These are phyloP conservation scores for Neotragus moschatus DNA, from an alignment of 2,113 vertebrate species.

Conservation along the genomic window DNA sequence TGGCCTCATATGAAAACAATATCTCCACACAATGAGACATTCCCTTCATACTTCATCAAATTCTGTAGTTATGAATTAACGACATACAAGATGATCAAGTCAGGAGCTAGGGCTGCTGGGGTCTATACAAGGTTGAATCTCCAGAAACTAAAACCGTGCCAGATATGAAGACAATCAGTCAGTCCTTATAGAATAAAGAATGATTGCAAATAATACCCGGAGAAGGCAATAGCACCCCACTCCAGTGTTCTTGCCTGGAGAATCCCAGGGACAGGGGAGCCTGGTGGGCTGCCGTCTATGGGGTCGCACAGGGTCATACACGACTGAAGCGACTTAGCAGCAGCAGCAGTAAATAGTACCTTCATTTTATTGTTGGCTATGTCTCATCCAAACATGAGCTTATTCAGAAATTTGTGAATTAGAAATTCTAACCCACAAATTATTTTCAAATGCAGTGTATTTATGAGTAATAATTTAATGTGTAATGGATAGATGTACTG, in stretches of 20 bases:
- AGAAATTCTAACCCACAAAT: neutral
- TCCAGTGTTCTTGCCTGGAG: no score
- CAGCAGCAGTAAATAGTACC: neutral
- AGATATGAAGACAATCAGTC: neutral
- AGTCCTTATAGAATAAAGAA: neutral
- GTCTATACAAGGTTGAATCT: neutral
- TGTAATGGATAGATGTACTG: neutral
- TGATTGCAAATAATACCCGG: neutral
- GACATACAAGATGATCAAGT: neutral
- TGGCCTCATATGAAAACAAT: neutral
- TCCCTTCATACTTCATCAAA: neutral
- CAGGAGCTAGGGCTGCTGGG: no score
- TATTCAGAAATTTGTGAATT: neutral
- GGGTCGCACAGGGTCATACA: no score
- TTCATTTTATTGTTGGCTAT: neutral
- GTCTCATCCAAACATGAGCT: neutral
- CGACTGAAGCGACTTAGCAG: no score
- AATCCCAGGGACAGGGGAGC: no score
- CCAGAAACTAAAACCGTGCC: neutral
- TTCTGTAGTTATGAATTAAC: neutral
- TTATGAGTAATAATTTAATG: neutral
- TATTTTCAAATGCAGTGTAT: neutral
- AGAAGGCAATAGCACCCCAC: no score
- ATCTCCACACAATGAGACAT: neutral
- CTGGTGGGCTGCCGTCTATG: no score